phyloP scores from a whole-genome alignment of 2,888 invertebrate species.

The Stenurella melanura region DNA sequence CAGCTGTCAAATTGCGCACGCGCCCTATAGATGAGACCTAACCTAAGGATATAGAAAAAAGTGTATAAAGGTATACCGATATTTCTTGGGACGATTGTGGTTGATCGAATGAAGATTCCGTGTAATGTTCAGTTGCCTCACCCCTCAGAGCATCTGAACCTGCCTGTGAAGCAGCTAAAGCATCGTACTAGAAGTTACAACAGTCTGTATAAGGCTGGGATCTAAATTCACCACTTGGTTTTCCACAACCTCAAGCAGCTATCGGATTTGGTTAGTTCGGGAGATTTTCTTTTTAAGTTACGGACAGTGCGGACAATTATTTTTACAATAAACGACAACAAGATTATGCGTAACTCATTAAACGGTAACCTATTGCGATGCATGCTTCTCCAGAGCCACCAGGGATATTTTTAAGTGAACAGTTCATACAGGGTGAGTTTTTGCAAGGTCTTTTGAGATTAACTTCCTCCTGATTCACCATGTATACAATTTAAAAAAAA shows the following conservation, averaged over 20 bases:
- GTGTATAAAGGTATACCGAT: conserved; percentile 71
- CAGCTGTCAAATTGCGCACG: too few species aligned
- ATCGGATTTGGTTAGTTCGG: conserved; percentile 25
- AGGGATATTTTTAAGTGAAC: neutral
- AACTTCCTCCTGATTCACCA: too few species aligned
- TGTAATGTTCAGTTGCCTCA: conserved; percentile 66
- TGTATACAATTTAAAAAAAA: too few species aligned
- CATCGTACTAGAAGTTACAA: conserved; percentile 69
- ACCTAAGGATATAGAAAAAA: conserved; percentile 32
- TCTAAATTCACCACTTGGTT: neutral
- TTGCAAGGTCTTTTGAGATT: too few species aligned
- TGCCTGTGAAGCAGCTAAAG: conserved; percentile 67
- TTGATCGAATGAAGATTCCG: conserved; percentile 72
- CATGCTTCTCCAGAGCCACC: neutral
- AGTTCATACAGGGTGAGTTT: too few species aligned
- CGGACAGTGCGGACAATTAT: conserved; percentile 27
- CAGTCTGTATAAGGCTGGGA: conserved; percentile 10
- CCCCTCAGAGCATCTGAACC: conserved; percentile 64
- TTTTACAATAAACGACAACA: conserved; percentile 19
- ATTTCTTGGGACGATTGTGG: conserved; percentile 68
- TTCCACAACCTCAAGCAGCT: conserved; percentile 40
- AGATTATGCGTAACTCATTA: neutral
- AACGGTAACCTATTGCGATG: neutral
- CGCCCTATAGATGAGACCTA: conserved; percentile 31
- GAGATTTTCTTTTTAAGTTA: conserved; percentile 10